Evolutionary conservation across 2,113 vertebrate species (phyloP), one percentile per base, ranked within the genome.

Genomic region (Myotis brandtii): DNA sequence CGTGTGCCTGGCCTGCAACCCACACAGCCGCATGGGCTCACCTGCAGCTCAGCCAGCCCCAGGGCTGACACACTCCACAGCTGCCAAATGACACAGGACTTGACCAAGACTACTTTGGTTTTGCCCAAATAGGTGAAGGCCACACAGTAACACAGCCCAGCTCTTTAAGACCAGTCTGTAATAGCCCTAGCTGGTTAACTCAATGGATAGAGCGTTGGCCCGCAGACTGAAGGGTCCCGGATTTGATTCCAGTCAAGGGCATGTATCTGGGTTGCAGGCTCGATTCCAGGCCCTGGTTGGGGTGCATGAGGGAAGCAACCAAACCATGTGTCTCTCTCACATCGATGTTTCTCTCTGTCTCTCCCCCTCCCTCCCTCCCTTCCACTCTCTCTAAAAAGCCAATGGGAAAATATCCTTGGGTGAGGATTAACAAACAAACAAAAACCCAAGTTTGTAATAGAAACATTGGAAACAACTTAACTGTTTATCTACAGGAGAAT

Each of bases 1-100:
- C 82, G 98, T 98, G 98, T 97, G 93, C 96, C 81, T 97, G 97
- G 97, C 93, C 98, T 90, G 84, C 82, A 34, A 83, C 89, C 95
- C 96, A 91, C 95, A 97, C 91, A 87, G 89, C 46, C 97, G 92
- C 69, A 94, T 86, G 92, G 84, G 94, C 72, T 87, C 76, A 95
- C 93, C 96, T 97, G 87, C 85, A 93, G 95, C 43, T 98, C 96
- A 97, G 98, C 90, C 85, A 96, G 88, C 50, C 77, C 66, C 95
- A 81, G 59, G 83, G 83, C 90, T 50, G 20, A 85, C 75, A 95
- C n/a, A 80, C 3, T 23, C 66, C 1, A 93, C 84, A 95, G 89
- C 2, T 79, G 32, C 62, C 50, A 93, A 94, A 52, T 6, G 85
- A 64, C 83, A 96, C 95, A 94, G 20, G 25, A 77, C 76, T 89